These are phyloP conservation scores for Haemorhous mexicanus DNA, from an alignment of 2,113 vertebrate genomes.

Conservation along the genomic window DNA sequence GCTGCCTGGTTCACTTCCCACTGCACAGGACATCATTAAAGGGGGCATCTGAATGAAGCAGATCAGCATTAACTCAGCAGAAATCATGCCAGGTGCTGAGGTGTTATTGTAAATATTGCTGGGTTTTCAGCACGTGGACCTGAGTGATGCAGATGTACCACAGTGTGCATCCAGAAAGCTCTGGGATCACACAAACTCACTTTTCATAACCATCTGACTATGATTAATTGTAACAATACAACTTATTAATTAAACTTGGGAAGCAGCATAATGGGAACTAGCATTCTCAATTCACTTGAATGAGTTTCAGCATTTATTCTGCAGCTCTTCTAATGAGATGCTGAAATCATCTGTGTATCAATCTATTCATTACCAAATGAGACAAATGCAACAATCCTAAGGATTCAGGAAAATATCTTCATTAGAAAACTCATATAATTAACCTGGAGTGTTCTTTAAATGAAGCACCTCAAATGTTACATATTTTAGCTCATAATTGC, in stretches of 20 bases:
- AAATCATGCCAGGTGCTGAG: not conserved
- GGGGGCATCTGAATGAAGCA: not conserved
- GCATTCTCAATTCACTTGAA: slow-evolving; percentile 32
- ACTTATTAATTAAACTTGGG: slow-evolving; percentile 65
- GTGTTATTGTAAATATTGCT: not conserved
- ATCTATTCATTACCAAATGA: slow-evolving; percentile 53
- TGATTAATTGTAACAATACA: slow-evolving; percentile 57
- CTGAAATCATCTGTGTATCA: slow-evolving; percentile 39
- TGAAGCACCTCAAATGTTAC: slow-evolving; percentile 15
- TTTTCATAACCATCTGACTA: not conserved
- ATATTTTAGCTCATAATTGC: slow-evolving; percentile 36
- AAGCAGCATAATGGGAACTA: slow-evolving; percentile 39
- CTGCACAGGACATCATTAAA: too few species aligned
- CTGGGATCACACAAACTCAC: not conserved
- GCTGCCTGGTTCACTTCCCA: not conserved
- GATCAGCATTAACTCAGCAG: not conserved
- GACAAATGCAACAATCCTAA: slow-evolving; percentile 40
- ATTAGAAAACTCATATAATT: slow-evolving; percentile 62
- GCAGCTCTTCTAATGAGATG: slow-evolving; percentile 50
- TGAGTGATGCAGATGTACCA: not conserved
- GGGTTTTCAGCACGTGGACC: not conserved
- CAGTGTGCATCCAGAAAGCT: not conserved
- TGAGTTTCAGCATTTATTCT: slow-evolving; percentile 50
- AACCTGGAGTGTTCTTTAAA: slow-evolving; percentile 46
- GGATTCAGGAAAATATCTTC: slow-evolving; percentile 60